phyloP scores from a whole-genome alignment of 1,140 invertebrate genomes.

The Conus betulinus region DNA sequence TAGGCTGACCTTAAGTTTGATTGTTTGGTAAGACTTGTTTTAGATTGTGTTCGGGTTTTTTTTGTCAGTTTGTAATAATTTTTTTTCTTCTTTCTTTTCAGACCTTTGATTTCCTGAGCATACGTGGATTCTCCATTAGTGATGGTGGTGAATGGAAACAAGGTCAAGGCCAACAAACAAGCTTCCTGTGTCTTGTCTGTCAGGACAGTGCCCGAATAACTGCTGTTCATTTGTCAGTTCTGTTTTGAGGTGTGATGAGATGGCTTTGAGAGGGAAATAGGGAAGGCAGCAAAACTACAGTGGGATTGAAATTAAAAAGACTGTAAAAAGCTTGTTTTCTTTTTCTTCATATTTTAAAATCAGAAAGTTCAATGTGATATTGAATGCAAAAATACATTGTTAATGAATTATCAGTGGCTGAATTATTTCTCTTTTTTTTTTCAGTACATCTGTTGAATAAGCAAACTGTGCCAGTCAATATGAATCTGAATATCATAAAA shows the following conservation, averaged over 20 bases:
- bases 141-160: constrained; percentile 86
- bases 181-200: constrained; percentile 75
- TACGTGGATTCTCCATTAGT: constrained; percentile 86
- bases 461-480: too few species aligned
- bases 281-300: neutral
- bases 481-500: too few species aligned
- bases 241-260: neutral
- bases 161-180: constrained; percentile 83
- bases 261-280: neutral
- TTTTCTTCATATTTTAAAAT: too few species aligned
- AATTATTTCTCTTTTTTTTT: too few species aligned
- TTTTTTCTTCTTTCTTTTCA: constrained; percentile 70
- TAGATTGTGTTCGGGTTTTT: too few species aligned
- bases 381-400: too few species aligned
- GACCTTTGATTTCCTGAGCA: constrained; percentile 82
- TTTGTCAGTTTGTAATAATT: too few species aligned
- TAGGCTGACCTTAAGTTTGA: too few species aligned
- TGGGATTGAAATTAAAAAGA: neutral
- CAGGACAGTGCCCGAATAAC: constrained; percentile 58
- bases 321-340: neutral
- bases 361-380: too few species aligned
- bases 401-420: too few species aligned
- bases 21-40: too few species aligned
- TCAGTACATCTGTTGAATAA: too few species aligned
- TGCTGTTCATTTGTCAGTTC: neutral